Conservation (phyloP, 2,888 invertebrate genomes). For the Campaea margaritaria region DNA sequence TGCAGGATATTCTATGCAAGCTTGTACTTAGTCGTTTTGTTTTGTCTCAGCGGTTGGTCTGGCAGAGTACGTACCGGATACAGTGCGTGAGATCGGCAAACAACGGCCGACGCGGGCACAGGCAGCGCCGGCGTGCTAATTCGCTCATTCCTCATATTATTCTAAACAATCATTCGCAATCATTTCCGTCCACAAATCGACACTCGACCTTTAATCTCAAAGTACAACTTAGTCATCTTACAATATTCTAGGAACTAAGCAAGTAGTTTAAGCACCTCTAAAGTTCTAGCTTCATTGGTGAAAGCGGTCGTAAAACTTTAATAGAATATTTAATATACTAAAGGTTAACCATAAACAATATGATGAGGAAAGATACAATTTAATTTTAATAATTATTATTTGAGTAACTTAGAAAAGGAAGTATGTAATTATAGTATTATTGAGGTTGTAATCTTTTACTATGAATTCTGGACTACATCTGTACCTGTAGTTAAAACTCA, state of each 20-base stretch:
- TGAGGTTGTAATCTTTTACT: too few species aligned
- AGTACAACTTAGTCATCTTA: slow-evolving; percentile 15
- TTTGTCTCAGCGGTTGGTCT: slow-evolving; percentile 43
- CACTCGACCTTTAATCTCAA: slow-evolving; percentile 27
- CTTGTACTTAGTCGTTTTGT: slow-evolving; percentile 42
- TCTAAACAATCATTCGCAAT: slow-evolving; percentile 59
- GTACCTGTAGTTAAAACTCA: too few species aligned
- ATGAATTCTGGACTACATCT: too few species aligned
- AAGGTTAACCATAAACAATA: too few species aligned
- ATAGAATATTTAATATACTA: not conserved
- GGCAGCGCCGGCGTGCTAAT: slow-evolving; percentile 51
- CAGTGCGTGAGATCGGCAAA: slow-evolving; percentile 74
- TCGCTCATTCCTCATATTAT: slow-evolving; percentile 55
- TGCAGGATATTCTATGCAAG: slow-evolving; percentile 15
- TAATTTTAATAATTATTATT: too few species aligned
- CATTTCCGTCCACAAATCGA: slow-evolving; percentile 41
- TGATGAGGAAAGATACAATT: too few species aligned
- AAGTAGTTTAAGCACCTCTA: not conserved
- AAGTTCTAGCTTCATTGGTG: not conserved
- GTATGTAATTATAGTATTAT: too few species aligned
- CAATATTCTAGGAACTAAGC: not conserved
- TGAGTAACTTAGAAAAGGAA: too few species aligned
- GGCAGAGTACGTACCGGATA: slow-evolving; percentile 56
- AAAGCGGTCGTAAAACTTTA: not conserved
- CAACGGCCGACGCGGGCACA: slow-evolving; percentile 47